phyloP scores from a whole-genome alignment of 2,113 vertebrate species.

The Salvelinus namaycush region DNA sequence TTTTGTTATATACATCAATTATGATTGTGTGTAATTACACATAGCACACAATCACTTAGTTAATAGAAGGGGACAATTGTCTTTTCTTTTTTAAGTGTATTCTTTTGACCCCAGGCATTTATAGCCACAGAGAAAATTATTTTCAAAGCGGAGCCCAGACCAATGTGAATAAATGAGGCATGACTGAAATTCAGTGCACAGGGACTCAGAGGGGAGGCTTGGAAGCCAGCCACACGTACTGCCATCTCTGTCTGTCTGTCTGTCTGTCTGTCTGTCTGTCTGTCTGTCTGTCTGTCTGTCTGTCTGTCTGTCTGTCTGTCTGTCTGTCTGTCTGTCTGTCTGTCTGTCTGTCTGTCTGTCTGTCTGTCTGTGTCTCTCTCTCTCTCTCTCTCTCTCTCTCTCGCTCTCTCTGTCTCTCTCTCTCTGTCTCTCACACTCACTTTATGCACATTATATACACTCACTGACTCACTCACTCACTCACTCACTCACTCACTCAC shows the following conservation, averaged over 20 bases:
- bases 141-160: background rate
- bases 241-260: background rate
- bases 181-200: conserved; percentile 2
- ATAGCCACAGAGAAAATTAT: background rate
- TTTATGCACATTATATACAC: too few species aligned
- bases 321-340: background rate
- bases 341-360: background rate
- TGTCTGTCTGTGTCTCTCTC: background rate
- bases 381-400: too few species aligned
- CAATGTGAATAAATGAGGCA: background rate
- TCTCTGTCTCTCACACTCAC: background rate
- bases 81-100: background rate
- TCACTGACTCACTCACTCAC: background rate
- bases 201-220: background rate
- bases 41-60: background rate
- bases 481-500: background rate
- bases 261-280: background rate
- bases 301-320: too few species aligned
- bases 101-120: background rate
- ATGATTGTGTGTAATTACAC: background rate
- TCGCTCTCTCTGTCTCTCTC: background rate
- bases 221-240: background rate
- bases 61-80: background rate
- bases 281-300: too few species aligned
- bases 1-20: background rate